Evolutionary conservation across 1,140 invertebrate genomes (phyloP).

Genomic region (Drosophila hydei): DNA sequence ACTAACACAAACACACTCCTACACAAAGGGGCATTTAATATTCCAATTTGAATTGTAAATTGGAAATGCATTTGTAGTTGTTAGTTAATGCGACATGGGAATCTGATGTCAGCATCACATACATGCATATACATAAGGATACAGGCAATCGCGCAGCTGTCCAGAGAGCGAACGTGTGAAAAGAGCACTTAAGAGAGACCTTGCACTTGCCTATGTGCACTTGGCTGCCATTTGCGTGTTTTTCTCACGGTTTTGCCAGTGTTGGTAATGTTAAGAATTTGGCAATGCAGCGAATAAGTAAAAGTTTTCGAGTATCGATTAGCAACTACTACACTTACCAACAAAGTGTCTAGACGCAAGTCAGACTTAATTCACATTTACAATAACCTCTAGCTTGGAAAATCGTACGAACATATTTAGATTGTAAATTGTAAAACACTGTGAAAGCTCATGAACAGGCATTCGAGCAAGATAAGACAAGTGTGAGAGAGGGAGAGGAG

Average conservation of each 20-base stretch:
- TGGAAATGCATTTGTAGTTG: conserved; percentile 9
- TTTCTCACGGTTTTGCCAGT: conserved; percentile 45
- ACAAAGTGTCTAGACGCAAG: conserved; percentile 17
- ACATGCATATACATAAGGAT: conserved; percentile 42
- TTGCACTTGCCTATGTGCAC: conserved; percentile 63
- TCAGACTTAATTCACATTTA: conserved; percentile 19
- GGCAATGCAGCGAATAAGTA: conserved; percentile 35
- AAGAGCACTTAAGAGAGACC: conserved; percentile 49
- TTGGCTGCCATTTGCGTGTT: conserved; percentile 29
- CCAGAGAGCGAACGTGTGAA: conserved; percentile 1
- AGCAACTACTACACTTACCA: conserved; percentile 13
- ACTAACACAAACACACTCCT: background rate
- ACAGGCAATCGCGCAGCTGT: conserved; percentile 9
- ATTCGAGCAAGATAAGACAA: conserved; percentile 10
- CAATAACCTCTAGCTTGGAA: conserved; percentile 32
- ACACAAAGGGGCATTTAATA: conserved; percentile 40
- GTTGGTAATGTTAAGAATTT: conserved; percentile 46
- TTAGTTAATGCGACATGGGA: conserved; percentile 28
- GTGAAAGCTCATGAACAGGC: conserved; percentile 27
- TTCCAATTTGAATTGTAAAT: conserved; percentile 59
- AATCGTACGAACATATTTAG: conserved; percentile 2
- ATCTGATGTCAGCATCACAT: conserved; percentile 30
- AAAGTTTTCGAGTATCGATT: conserved; percentile 29
- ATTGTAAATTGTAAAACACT: conserved; percentile 28
- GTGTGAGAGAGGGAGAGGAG: conserved; percentile 5